Base-by-base conservation (phyloP, 2,113 vertebrate species). In the Mormyrus iriodes region DNA sequence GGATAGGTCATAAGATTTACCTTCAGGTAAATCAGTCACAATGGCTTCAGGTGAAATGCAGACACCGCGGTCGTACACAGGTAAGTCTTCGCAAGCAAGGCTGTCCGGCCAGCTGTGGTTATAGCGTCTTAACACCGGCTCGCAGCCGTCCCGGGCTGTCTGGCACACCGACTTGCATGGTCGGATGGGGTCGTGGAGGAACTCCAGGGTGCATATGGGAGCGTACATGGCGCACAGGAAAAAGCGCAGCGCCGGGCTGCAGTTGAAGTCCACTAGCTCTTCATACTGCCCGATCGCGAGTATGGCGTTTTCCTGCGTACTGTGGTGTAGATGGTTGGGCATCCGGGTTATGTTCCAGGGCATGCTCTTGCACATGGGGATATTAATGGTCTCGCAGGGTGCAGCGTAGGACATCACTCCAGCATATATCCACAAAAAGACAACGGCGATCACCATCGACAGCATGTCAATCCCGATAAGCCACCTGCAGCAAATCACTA, bases 311-410 rank as follows among this genome's bases (percentile, higher is more conserved):
- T 95, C 96, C 94, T 97, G 96, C 46, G 96, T 97, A 93, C 96
- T 97, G 94, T 97, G 96, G 93, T 97, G 96, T 91, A 97, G 95
- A 93, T 97, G 96, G 94, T 97, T 97, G 90, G 96, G 96, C 96
- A 97, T 97, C 93, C 96, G 96, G 90, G 96, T 97, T 95, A 97
- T 93, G 94, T 97, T 97, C 96, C 96, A 97, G 65, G 96, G 96
- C 93, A 97, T 93, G 13, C 95, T 93, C 91, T 95, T 94, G 94
- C 96, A 97, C 3, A 97, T 93, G 19, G 96, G 96, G 91, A 97
- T 96, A 92, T 95, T 95, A 85, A 97, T 96, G 0, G 96, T 95
- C 92, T 97, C 96, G 87, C 96, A 97, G 17, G 88, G 88, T 3
- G 96, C 95, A 4, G 94, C 94, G 49, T 92, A 95, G 44, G 94